Evolutionary conservation across 2,888 invertebrate genomes (phyloP), one percentile per base, ranked within the genome.

Genomic region (Itoplectis maculator): DNA sequence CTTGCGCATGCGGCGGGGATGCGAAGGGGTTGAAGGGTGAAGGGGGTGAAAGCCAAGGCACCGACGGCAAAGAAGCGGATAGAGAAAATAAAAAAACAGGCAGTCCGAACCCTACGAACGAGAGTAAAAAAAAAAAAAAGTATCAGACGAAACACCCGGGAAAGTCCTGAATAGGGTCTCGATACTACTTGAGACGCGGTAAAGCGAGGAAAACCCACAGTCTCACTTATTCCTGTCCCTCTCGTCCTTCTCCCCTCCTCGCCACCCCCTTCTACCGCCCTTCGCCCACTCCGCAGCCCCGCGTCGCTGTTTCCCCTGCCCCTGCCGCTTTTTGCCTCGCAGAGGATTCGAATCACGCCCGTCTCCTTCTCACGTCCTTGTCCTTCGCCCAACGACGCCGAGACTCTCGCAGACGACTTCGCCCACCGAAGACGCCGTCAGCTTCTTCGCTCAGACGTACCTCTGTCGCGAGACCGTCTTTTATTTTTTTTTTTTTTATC

Each of bases 281-380:
- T n/a, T n/a, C n/a, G n/a, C n/a, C n/a, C n/a, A n/a, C n/a, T n/a
- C n/a, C n/a, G n/a, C n/a, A n/a, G n/a, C 47, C 65, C 74, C 49
- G 29, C 51, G 15, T 70, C 63, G 29, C 23, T 61, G 49, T 74
- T 79, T 86, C 81, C 79, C 76, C 72, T 68, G 3, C 47, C 42
- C 51, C 73, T 76, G 65, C 54, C 65, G 40, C 54, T 66, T 79
- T 74, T n/a, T 86, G 78, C 77, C 68, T 81, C 84, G 59, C 83
- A 81, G n/a, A n/a, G 85, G 84, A 89, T 90, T 88, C 89, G 89
- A 89, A 89, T 90, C 89, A 89, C 89, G 89, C 87, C 85, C 88
- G 86, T 88, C 88, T 85, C 81, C 56, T 20, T 80, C 80, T 83
- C 79, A 72, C 49, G 77, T 74, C 68, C 54, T 77, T 45, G 51